Conservation (phyloP, 2,888 invertebrate species). For the Tinea trinotella region DNA sequence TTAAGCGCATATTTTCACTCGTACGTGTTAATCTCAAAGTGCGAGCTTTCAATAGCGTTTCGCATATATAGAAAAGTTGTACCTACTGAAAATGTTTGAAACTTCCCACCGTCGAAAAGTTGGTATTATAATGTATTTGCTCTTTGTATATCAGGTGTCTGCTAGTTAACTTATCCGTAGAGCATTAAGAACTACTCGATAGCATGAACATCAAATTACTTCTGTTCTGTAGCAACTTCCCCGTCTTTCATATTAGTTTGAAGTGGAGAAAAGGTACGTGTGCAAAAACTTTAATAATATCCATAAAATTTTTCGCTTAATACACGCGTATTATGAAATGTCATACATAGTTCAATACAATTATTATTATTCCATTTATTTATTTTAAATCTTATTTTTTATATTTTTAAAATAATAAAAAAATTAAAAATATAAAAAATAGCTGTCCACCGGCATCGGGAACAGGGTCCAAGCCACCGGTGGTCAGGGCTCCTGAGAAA, state of each 20-base stretch:
- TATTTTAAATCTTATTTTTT: too few species aligned
- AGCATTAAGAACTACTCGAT: slow-evolving; percentile 13
- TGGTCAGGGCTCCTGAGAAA: too few species aligned
- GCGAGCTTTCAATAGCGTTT: slow-evolving; percentile 65
- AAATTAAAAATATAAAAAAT: too few species aligned
- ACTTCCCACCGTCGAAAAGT: slow-evolving; percentile 52
- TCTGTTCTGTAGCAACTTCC: slow-evolving; percentile 1
- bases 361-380: too few species aligned
- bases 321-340: too few species aligned
- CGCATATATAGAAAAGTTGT: slow-evolving; percentile 67
- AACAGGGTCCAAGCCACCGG: too few species aligned
- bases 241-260: slow-evolving; percentile 6
- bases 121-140: slow-evolving; percentile 67
- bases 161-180: slow-evolving; percentile 37
- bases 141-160: slow-evolving; percentile 58
- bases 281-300: not conserved
- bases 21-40: slow-evolving; percentile 59
- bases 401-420: too few species aligned
- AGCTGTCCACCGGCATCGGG: too few species aligned
- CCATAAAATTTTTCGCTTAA: too few species aligned
- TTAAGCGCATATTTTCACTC: slow-evolving; percentile 57
- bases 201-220: slow-evolving; percentile 3
- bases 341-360: too few species aligned
- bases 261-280: slow-evolving; percentile 1
- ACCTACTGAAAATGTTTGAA: slow-evolving; percentile 55